Evolutionary conservation across 2,888 invertebrate genomes (phyloP).

Genomic region (Heliconius ismenius): DNA sequence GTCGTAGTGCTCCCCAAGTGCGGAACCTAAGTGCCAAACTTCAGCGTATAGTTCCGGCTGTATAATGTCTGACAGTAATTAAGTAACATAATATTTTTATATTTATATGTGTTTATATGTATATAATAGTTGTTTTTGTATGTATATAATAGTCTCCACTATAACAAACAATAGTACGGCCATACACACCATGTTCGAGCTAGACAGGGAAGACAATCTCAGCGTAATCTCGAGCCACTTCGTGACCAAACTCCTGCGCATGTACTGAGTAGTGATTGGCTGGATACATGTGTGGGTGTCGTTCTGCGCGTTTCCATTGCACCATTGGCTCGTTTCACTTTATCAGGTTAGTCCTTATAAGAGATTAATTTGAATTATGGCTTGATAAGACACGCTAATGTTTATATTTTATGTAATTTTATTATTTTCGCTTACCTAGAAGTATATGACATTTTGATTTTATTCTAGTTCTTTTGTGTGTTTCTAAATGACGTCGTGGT

Average conservation of each 20-base stretch:
- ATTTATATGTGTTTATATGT: neutral
- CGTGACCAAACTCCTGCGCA: conserved; percentile 71
- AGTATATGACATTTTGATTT: neutral
- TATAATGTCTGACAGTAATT: too few relatives aligned
- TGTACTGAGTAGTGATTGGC: conserved; percentile 54
- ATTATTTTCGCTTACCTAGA: neutral
- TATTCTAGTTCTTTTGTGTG: neutral
- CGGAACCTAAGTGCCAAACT: too few relatives aligned
- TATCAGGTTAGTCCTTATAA: conserved; percentile 24
- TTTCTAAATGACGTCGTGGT: neutral
- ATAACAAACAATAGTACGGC: conserved; percentile 29
- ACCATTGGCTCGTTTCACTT: conserved; percentile 37
- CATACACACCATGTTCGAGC: conserved; percentile 48
- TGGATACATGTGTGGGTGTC: conserved; percentile 55
- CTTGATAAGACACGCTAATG: conserved; percentile 16
- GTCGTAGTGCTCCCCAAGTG: too few relatives aligned
- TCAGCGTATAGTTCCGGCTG: too few relatives aligned
- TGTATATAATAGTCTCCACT: neutral
- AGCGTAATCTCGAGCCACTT: conserved; percentile 67
- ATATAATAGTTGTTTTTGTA: neutral
- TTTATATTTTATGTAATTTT: neutral
- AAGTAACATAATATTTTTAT: neutral
- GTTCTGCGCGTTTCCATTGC: conserved; percentile 56
- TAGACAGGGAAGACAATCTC: conserved; percentile 73
- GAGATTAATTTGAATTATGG: conserved; percentile 21